These are phyloP conservation scores for Drosophila gunungcola DNA, from an alignment of 1,140 invertebrate genomes.

Conservation along the genomic window DNA sequence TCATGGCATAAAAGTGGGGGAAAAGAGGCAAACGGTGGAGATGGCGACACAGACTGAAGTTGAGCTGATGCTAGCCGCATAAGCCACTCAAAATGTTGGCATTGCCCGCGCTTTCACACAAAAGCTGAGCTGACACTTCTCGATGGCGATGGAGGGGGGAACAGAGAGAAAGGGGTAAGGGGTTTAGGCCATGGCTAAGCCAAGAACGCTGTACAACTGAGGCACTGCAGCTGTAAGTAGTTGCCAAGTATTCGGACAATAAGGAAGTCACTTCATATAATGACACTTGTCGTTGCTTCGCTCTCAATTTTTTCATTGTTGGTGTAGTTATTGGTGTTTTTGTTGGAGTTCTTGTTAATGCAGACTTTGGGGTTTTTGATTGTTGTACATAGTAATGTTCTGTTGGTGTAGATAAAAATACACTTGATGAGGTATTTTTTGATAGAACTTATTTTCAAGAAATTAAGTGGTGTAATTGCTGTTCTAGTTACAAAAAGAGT, in stretches of 20 bases:
- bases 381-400: no score
- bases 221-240: conserved; percentile 21
- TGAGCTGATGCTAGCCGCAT: conserved; percentile 40
- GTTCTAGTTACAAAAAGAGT: no score
- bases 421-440: no score
- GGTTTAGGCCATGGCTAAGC: conserved; percentile 29
- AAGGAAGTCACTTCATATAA: conserved; percentile 79
- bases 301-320: conserved; percentile 12
- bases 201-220: conserved; percentile 8
- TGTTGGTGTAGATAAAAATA: no score
- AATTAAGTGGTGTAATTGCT: no score
- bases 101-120: conserved; percentile 46
- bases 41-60: conserved; percentile 21
- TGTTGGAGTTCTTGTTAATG: not conserved
- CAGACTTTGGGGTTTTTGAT: no score
- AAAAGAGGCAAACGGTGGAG: not conserved
- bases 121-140: conserved; percentile 49
- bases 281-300: conserved; percentile 71
- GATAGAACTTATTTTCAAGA: no score
- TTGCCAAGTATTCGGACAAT: conserved; percentile 53
- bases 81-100: conserved; percentile 77
- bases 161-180: conserved; percentile 1
- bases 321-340: not conserved
- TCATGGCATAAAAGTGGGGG: conserved; percentile 1
- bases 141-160: not conserved